phyloP scores from a whole-genome alignment of 2,797 vertebrate species.

The Enteromius fasciolatus region DNA sequence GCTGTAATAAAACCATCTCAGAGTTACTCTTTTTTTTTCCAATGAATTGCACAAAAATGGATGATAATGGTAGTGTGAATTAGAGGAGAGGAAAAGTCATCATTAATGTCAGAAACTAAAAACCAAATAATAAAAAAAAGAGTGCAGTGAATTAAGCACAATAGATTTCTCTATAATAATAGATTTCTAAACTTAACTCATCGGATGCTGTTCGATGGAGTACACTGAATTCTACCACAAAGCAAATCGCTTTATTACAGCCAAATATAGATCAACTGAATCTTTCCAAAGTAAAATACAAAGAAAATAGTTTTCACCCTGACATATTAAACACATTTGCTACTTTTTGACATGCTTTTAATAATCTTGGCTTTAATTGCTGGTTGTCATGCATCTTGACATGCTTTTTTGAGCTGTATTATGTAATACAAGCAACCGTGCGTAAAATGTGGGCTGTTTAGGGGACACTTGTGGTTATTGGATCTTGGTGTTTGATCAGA shows the following conservation, averaged over 20 bases:
- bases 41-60: neutral
- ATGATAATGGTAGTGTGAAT: neutral
- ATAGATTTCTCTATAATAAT: neutral
- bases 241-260: neutral
- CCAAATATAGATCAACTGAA: conserved; percentile 15
- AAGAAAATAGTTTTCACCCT: neutral
- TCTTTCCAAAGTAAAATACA: neutral
- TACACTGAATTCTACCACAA: neutral
- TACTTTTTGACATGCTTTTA: neutral
- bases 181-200: neutral
- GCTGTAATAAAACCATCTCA: neutral
- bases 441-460: conserved; percentile 6
- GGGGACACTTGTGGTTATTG: neutral
- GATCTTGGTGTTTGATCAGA: conserved; percentile 19
- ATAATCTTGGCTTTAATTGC: conserved; percentile 37
- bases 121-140: neutral
- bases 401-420: neutral
- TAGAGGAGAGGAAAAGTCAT: neutral
- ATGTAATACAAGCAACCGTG: conserved; percentile 4
- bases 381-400: conserved; percentile 13
- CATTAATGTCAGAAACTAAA: neutral
- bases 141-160: neutral
- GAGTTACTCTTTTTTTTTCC: neutral
- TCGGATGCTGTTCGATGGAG: neutral
- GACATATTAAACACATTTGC: neutral